These are phyloP conservation scores for Hofmannophila pseudospretella DNA, from an alignment of 2,888 invertebrate genomes.

Conservation along the genomic window DNA sequence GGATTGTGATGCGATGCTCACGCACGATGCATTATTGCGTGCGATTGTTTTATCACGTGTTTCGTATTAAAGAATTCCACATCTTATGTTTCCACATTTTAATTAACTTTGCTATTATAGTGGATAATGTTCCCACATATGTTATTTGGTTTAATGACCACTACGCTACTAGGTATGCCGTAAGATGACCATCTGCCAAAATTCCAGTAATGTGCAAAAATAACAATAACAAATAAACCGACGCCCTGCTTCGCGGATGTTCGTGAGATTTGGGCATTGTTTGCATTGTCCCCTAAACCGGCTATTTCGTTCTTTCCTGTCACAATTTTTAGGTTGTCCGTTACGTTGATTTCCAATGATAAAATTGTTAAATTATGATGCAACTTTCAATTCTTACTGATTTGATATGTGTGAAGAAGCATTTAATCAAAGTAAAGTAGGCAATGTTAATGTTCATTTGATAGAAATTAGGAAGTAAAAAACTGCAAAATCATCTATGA, in stretches of 20 bases:
- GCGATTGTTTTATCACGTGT: conserved; percentile 16
- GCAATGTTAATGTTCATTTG: no score
- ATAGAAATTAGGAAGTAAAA: no score
- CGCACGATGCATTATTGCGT: conserved; percentile 13
- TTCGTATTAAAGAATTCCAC: conserved; percentile 16
- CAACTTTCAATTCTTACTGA: background rate
- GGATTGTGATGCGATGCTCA: conserved; percentile 9
- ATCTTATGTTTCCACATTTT: background rate
- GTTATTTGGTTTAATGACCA: no score
- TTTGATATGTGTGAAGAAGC: background rate
- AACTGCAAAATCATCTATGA: no score
- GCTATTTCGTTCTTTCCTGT: conserved; percentile 26
- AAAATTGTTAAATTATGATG: background rate
- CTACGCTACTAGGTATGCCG: no score
- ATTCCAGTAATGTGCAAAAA: conserved; percentile 18
- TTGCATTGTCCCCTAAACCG: conserved; percentile 29
- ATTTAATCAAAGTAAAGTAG: no score
- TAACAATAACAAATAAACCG: conserved; percentile 20
- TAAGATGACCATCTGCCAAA: no score
- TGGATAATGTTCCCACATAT: no score
- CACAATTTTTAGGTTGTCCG: conserved; percentile 20
- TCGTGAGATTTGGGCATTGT: conserved; percentile 39
- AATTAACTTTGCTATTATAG: conserved; percentile 9
- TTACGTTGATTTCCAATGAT: conserved; percentile 11
- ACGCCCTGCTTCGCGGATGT: conserved; percentile 27